Evolutionary conservation across 2,888 invertebrate genomes (phyloP).

Genomic region (Chloromyia formosa): DNA sequence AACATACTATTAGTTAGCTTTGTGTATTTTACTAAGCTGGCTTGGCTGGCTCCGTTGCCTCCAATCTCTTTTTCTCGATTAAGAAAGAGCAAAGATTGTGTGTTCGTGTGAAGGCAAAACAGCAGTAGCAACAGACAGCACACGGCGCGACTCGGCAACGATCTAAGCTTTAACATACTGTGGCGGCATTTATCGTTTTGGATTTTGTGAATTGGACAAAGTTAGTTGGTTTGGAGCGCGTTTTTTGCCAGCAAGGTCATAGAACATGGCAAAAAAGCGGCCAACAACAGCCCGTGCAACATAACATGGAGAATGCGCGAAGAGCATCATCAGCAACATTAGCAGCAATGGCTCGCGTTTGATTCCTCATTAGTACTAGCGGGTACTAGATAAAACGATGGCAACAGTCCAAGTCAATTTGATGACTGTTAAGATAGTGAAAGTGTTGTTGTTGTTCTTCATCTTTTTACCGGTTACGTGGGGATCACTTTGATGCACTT

Average conservation of each 20-base stretch:
- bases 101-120: slow-evolving; percentile 29
- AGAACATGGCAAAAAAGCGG: slow-evolving; percentile 47
- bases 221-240: slow-evolving; percentile 40
- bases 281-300: background rate
- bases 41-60: slow-evolving; percentile 7
- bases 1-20: slow-evolving; percentile 21
- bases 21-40: slow-evolving; percentile 23
- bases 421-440: slow-evolving; percentile 37
- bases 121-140: slow-evolving; percentile 9
- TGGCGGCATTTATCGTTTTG: slow-evolving; percentile 26
- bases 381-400: slow-evolving; percentile 34
- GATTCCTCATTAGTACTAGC: slow-evolving; percentile 30
- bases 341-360: slow-evolving; percentile 44
- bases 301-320: background rate
- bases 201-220: slow-evolving; percentile 22
- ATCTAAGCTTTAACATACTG: background rate
- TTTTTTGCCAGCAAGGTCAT: slow-evolving; percentile 50
- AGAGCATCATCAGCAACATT: background rate
- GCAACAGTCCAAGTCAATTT: slow-evolving; percentile 15
- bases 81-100: slow-evolving; percentile 39
- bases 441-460: slow-evolving; percentile 37
- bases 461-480: slow-evolving; percentile 35
- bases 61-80: slow-evolving; percentile 36
- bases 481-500: background rate
- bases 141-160: background rate